Percentiles rank a stretch among this genome's conserved stretches.
These are phyloP conservation scores for Synanthedon andrenaeformis DNA, from an alignment of 2,888 invertebrate species.

Conservation along the genomic window DNA sequence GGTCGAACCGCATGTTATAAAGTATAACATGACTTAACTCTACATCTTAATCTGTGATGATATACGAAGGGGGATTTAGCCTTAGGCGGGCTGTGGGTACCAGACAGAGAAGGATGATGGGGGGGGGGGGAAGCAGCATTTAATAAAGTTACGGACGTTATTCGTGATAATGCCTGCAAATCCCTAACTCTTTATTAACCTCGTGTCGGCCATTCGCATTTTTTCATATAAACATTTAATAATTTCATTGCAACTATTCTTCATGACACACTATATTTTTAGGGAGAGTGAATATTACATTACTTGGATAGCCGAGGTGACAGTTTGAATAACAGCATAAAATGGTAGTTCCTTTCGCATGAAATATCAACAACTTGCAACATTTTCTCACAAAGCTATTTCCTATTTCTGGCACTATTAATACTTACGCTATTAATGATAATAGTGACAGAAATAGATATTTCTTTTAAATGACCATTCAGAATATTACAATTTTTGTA, in stretches of 20 bases:
- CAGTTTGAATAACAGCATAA: not conserved
- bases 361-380: too few relatives aligned
- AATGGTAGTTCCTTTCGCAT: too few relatives aligned
- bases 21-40: too few relatives aligned
- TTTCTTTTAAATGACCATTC: too few relatives aligned
- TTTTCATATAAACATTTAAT: not conserved
- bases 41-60: not conserved
- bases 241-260: not conserved
- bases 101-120: not conserved
- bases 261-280: not conserved
- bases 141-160: conserved; percentile 1
- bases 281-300: not conserved
- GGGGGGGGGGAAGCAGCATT: not conserved
- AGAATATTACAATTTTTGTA: too few relatives aligned
- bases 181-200: conserved; percentile 20
- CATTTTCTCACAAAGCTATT: too few relatives aligned
- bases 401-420: too few relatives aligned
- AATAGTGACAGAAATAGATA: too few relatives aligned
- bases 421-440: too few relatives aligned
- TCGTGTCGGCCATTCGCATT: conserved; percentile 5
- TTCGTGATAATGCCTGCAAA: conserved; percentile 18
- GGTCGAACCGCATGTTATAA: too few relatives aligned
- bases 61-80: not conserved
- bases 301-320: not conserved
- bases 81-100: not conserved